A percentile compares a stretch with the other conserved stretches of the same genome.
Conservation (phyloP, 2,888 invertebrate species). For the Acholoe squamosa region DNA sequence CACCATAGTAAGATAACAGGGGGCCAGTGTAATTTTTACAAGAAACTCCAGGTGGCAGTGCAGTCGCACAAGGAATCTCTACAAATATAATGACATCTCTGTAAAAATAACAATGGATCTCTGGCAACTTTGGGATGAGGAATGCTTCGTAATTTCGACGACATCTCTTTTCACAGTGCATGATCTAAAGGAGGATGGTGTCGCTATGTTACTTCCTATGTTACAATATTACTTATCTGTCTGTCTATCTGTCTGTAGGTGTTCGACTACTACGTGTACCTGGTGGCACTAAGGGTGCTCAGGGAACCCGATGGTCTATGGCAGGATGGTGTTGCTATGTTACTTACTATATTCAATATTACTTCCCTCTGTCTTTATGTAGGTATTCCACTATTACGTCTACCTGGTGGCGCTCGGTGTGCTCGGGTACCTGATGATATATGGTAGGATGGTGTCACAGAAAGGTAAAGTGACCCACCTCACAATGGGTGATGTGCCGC, state of each 20-base stretch:
- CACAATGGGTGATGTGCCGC: background rate
- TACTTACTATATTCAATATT: background rate
- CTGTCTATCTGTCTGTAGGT: constrained; percentile 26
- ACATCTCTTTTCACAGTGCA: too few species aligned
- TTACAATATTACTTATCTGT: background rate
- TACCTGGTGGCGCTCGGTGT: background rate
- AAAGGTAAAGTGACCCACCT: background rate
- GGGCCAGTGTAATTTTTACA: too few species aligned
- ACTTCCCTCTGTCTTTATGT: background rate
- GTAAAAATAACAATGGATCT: too few species aligned
- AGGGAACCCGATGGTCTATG: background rate
- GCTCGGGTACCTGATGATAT: background rate
- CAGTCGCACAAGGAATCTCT: too few species aligned
- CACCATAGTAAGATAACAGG: too few species aligned
- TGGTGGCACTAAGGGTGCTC: background rate
- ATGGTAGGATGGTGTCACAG: background rate
- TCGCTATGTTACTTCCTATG: too few species aligned
- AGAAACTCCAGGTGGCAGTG: too few species aligned
- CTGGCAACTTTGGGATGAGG: too few species aligned
- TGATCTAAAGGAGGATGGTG: too few species aligned
- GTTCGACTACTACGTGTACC: constrained; percentile 23
- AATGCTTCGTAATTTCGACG: too few species aligned
- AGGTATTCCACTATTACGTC: constrained; percentile 37
- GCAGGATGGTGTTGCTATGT: background rate
- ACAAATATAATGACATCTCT: too few species aligned